phyloP scores from a whole-genome alignment of 2,797 vertebrate genomes.

The Pygocentrus nattereri region DNA sequence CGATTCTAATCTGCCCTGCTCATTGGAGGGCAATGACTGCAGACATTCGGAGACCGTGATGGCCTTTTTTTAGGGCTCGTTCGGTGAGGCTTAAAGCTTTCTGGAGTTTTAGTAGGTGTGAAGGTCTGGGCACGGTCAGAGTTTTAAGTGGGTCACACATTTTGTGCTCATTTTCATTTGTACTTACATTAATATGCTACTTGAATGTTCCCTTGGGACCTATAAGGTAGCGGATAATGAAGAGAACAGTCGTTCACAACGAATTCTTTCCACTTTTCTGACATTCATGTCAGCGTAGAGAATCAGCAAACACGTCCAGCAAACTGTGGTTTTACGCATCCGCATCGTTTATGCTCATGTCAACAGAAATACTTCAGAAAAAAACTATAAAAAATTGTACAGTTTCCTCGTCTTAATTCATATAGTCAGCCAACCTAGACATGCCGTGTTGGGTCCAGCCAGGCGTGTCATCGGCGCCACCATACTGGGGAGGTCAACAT shows the following conservation, averaged over 20 bases:
- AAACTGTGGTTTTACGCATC: no score
- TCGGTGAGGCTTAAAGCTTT: not conserved
- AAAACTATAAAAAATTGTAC: no score
- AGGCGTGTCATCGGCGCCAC: no score
- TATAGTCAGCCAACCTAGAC: no score
- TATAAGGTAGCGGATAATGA: not conserved
- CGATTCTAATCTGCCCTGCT: conserved; percentile 41
- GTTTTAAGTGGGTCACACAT: not conserved
- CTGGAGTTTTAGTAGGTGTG: not conserved
- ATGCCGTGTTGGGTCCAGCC: no score
- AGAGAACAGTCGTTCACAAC: not conserved
- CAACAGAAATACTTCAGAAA: no score
- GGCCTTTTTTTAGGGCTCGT: not conserved
- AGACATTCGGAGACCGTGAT: not conserved
- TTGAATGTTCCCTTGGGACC: not conserved
- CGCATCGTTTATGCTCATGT: no score
- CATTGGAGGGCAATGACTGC: not conserved
- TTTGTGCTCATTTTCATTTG: not conserved
- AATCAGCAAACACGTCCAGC: no score
- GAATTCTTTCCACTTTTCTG: not conserved
- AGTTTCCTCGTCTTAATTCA: no score
- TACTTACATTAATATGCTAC: not conserved
- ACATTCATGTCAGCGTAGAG: not conserved
- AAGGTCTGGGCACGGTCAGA: not conserved
- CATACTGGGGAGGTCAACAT: no score